Evolutionary conservation across 2,113 vertebrate species (phyloP).

Genomic region (Neodontobutis hainanensis): DNA sequence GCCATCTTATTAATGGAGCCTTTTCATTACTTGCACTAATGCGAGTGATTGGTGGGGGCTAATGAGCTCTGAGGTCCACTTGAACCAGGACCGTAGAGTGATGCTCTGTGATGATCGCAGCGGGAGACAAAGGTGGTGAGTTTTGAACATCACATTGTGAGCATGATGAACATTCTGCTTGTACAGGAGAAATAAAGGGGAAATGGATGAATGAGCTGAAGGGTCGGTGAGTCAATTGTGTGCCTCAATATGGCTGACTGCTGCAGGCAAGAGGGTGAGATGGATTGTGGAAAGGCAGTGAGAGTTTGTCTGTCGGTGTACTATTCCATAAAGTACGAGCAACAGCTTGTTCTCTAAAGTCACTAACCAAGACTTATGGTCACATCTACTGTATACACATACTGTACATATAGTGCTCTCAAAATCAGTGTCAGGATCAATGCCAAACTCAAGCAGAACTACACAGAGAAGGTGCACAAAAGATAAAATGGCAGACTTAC

Average conservation of each 20-base stretch:
- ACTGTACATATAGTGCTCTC: too few relatives aligned
- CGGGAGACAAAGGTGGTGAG: constrained; percentile 55
- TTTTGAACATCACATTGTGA: constrained; percentile 42
- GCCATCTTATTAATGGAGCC: constrained; percentile 72
- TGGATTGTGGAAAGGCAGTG: constrained; percentile 25
- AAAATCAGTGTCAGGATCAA: too few relatives aligned
- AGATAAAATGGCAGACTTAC: not conserved
- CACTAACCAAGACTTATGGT: constrained; percentile 1
- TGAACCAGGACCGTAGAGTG: constrained; percentile 47
- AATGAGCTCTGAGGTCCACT: constrained; percentile 65
- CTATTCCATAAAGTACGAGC: constrained; percentile 43
- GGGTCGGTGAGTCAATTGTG: constrained; percentile 56
- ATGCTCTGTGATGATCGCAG: constrained; percentile 53
- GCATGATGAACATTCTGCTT: constrained; percentile 56
- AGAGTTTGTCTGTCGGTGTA: constrained; percentile 52
- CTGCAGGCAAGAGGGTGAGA: constrained; percentile 47
- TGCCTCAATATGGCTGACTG: constrained; percentile 43
- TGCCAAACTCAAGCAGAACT: too few relatives aligned
- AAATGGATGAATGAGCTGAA: constrained; percentile 54
- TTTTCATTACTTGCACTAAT: constrained; percentile 73
- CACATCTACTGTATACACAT: too few relatives aligned
- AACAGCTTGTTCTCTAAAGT: constrained; percentile 46
- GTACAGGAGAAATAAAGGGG: constrained; percentile 43
- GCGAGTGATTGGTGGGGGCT: constrained; percentile 66
- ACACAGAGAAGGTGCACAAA: not conserved